phyloP scores from a whole-genome alignment of 1,140 invertebrate species.

The Caerostris extrusa region DNA sequence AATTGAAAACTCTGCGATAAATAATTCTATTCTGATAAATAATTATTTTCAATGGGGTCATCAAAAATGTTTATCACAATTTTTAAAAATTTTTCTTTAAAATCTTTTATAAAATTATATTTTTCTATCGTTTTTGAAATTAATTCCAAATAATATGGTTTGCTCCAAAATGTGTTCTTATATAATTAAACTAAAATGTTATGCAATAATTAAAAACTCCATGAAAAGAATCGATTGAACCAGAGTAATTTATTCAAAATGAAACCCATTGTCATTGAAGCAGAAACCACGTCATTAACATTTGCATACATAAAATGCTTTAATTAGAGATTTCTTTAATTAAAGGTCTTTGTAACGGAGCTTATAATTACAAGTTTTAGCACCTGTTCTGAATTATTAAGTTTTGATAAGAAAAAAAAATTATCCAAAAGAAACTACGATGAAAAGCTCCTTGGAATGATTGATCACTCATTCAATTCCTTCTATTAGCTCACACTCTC shows the following conservation, averaged over 20 bases:
- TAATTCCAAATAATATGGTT: too few relatives aligned
- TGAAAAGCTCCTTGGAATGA: background rate
- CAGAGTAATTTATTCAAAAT: constrained; percentile 34
- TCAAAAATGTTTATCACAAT: too few relatives aligned
- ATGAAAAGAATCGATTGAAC: constrained; percentile 22
- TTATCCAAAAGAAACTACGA: background rate
- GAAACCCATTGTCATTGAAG: background rate
- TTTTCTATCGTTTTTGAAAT: too few relatives aligned
- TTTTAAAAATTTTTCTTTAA: too few relatives aligned
- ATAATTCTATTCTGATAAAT: too few relatives aligned
- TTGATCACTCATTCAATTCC: background rate
- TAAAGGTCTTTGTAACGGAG: background rate
- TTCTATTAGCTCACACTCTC: too few relatives aligned
- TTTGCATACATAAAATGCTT: background rate
- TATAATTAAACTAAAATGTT: too few relatives aligned
- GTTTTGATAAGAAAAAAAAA: constrained; percentile 4
- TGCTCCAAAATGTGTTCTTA: too few relatives aligned
- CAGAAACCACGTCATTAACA: background rate
- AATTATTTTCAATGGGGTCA: too few relatives aligned
- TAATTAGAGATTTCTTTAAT: constrained; percentile 32
- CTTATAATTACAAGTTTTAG: constrained; percentile 33
- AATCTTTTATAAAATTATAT: too few relatives aligned
- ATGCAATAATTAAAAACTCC: background rate
- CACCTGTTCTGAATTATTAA: constrained; percentile 50
- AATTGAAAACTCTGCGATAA: too few relatives aligned